Percentiles rank a stretch among this genome's conserved stretches.
Evolutionary conservation across 2,113 vertebrate species (phyloP).

Genomic region (Hassar affinis): DNA sequence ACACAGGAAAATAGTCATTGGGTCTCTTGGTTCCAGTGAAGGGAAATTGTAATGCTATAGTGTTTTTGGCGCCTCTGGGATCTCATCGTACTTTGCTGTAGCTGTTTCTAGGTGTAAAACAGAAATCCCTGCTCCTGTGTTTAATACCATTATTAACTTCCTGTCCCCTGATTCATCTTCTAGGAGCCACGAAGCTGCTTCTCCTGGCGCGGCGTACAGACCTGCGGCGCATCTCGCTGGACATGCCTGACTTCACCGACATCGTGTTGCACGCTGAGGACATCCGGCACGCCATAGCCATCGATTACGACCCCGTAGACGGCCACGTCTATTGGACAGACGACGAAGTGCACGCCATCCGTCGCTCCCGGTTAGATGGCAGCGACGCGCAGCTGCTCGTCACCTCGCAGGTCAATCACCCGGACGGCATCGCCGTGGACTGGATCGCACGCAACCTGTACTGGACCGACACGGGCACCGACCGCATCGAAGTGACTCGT

Average conservation of each 20-base stretch:
- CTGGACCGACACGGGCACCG: conserved; percentile 96
- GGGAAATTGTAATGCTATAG: background rate
- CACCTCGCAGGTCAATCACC: conserved; percentile 89
- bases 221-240: conserved; percentile 89
- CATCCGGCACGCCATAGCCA: conserved; percentile 94
- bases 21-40: background rate
- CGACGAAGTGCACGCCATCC: conserved; percentile 90
- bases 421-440: conserved; percentile 93
- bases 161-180: background rate
- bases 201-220: conserved; percentile 90
- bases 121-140: no score
- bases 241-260: conserved; percentile 94
- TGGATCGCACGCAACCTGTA: conserved; percentile 96
- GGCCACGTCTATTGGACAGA: conserved; percentile 95
- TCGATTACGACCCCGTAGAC: conserved; percentile 94
- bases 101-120: no score
- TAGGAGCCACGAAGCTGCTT: conserved; percentile 87
- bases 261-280: conserved; percentile 88
- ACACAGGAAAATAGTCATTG: no score
- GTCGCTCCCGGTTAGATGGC: conserved; percentile 84
- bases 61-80: background rate
- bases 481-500: conserved; percentile 93
- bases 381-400: conserved; percentile 86
- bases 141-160: no score
- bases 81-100: background rate